A percentile compares a stretch with the other conserved stretches of the same genome.
Conservation (phyloP, 2,888 invertebrate species). For the Macaria notata region DNA sequence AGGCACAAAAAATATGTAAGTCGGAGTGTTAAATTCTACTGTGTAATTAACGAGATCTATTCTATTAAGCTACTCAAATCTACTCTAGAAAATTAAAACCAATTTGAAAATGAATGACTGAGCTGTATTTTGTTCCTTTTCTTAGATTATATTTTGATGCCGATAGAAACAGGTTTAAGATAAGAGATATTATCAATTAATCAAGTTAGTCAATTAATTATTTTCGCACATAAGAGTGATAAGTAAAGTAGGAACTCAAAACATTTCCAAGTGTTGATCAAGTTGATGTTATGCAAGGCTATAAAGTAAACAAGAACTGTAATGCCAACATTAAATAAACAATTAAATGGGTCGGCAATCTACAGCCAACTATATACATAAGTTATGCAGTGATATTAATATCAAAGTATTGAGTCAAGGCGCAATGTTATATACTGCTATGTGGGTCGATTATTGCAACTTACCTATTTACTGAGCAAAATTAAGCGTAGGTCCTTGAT, state of each 20-base stretch:
- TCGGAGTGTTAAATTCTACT: not conserved
- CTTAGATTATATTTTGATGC: no score
- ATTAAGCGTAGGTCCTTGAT: no score
- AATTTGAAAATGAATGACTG: no score
- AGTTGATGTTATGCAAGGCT: not conserved
- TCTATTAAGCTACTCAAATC: no score
- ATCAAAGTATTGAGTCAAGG: conserved; percentile 20
- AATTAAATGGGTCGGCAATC: conserved; percentile 8
- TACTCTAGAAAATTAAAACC: no score
- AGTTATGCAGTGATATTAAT: conserved; percentile 7
- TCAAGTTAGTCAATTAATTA: no score
- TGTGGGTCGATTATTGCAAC: conserved; percentile 4
- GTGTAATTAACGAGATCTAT: no score
- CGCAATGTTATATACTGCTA: conserved; percentile 22
- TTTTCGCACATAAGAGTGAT: no score
- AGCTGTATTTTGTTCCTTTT: no score
- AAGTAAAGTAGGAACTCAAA: not conserved
- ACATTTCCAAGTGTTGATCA: not conserved
- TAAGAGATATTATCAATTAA: no score
- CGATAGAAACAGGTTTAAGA: no score
- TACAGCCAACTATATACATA: conserved; percentile 6
- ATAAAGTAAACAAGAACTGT: not conserved
- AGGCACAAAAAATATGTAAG: not conserved
- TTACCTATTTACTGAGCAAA: no score
- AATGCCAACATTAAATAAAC: conserved; percentile 6